These are phyloP conservation scores for Tenualosa ilisha DNA, from an alignment of 2,797 vertebrate species.

Conservation along the genomic window DNA sequence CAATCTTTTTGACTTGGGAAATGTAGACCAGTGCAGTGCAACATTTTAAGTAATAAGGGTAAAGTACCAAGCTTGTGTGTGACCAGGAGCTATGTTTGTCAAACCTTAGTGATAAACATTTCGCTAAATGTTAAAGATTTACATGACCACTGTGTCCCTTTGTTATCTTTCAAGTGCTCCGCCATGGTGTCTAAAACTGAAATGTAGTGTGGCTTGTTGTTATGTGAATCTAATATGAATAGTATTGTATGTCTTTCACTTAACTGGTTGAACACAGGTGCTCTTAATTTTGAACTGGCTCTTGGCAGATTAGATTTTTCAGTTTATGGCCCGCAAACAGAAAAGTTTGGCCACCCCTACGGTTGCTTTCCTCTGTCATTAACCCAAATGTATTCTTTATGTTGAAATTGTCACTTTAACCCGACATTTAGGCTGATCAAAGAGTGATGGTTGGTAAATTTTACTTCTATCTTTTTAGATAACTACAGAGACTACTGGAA, in stretches of 20 bases:
- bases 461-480: background rate
- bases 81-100: background rate
- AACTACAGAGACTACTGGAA: background rate
- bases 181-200: too few species aligned
- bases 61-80: background rate
- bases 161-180: too few species aligned
- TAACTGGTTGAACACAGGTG: too few species aligned
- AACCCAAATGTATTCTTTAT: background rate
- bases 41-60: background rate
- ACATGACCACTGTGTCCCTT: background rate
- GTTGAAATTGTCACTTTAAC: background rate
- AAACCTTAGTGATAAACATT: background rate
- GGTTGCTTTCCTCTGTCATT: background rate
- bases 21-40: background rate
- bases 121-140: conserved; percentile 1
- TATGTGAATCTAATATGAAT: too few species aligned
- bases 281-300: too few species aligned
- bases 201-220: too few species aligned
- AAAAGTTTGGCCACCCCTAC: too few species aligned
- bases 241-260: too few species aligned
- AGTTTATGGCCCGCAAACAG: too few species aligned
- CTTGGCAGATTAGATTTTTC: too few species aligned
- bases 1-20: background rate
- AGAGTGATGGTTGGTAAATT: background rate
- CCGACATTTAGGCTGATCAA: background rate